Conservation (phyloP, 1,140 invertebrate genomes). For the Cotesia typhae region DNA sequence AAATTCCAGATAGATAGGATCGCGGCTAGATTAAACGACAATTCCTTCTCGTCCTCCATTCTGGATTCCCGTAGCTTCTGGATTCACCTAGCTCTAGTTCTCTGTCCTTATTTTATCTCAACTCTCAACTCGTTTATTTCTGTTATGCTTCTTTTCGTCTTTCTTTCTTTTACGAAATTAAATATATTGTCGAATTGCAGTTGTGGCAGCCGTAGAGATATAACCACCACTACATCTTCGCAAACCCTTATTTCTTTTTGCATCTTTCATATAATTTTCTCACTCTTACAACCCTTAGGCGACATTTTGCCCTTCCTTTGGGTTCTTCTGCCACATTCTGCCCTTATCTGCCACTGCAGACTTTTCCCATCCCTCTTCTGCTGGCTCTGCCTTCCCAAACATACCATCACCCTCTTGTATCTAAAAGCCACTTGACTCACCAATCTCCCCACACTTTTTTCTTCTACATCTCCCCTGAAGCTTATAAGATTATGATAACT, state of each 20-base stretch:
- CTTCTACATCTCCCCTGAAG: slow-evolving; percentile 16
- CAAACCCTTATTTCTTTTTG: slow-evolving; percentile 31
- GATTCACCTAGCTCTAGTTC: slow-evolving; percentile 38
- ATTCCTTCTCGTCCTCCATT: slow-evolving; percentile 49
- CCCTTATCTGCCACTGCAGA: slow-evolving; percentile 61
- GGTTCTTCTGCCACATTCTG: slow-evolving; percentile 34
- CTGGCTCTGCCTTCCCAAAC: slow-evolving; percentile 51
- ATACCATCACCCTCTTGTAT: slow-evolving; percentile 50
- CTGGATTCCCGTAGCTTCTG: slow-evolving; percentile 37
- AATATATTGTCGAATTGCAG: slow-evolving; percentile 65
- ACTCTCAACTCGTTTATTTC: slow-evolving; percentile 8
- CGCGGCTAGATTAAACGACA: slow-evolving; percentile 66
- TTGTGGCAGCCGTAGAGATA: slow-evolving; percentile 48
- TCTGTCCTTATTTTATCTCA: slow-evolving; percentile 33
- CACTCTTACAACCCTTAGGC: slow-evolving; percentile 16
- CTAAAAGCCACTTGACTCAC: slow-evolving; percentile 50
- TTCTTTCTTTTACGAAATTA: slow-evolving; percentile 55
- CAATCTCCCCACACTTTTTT: slow-evolving; percentile 35
- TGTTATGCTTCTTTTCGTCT: slow-evolving; percentile 30
- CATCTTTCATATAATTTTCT: slow-evolving; percentile 24
- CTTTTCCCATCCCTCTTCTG: slow-evolving; percentile 47
- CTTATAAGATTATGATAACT: slow-evolving; percentile 1
- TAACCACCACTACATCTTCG: slow-evolving; percentile 39
- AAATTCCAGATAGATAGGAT: slow-evolving; percentile 64
- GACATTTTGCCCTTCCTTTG: slow-evolving; percentile 33